Percentiles rank a stretch among this genome's conserved stretches.
Conservation (phyloP, 1,140 invertebrate species). For the Drosophila suzukii region DNA sequence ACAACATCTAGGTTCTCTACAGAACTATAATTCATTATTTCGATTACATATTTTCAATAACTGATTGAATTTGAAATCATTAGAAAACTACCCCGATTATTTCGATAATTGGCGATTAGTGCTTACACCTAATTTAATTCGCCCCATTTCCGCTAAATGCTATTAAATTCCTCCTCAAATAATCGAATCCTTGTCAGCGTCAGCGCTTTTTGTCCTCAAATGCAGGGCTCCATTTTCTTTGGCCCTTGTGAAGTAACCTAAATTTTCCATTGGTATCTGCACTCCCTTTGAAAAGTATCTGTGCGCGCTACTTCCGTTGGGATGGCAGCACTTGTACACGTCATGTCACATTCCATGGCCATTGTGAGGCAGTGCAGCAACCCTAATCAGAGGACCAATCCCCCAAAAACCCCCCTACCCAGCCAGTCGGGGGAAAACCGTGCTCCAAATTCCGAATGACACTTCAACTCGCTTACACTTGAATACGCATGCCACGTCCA, state of each 20-base stretch:
- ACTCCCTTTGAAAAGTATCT: conserved; percentile 39
- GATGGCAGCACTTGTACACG: conserved; percentile 70
- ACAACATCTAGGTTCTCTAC: too few species aligned
- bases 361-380: conserved; percentile 63
- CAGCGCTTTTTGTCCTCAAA: conserved; percentile 13
- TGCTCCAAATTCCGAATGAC: conserved; percentile 78
- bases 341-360: conserved; percentile 68
- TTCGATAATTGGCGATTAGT: neutral
- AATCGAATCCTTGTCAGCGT: conserved; percentile 31
- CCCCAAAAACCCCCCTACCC: neutral
- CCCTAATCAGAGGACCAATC: conserved; percentile 66
- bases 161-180: neutral
- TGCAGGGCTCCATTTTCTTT: conserved; percentile 2
- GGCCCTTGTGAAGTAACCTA: conserved; percentile 59
- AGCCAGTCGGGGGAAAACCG: conserved; percentile 10
- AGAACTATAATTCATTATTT: neutral
- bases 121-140: neutral
- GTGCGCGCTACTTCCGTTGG: conserved; percentile 32
- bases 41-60: neutral
- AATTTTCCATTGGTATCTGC: conserved; percentile 51
- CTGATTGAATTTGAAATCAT: neutral
- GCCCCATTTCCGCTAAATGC: neutral
- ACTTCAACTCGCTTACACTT: conserved; percentile 77
- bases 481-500: conserved; percentile 78
- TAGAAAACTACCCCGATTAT: neutral